Percentiles rank a stretch among this genome's conserved stretches.
Evolutionary conservation across 1,140 invertebrate genomes (phyloP).

Genomic region (Cherax quadricarinatus): DNA sequence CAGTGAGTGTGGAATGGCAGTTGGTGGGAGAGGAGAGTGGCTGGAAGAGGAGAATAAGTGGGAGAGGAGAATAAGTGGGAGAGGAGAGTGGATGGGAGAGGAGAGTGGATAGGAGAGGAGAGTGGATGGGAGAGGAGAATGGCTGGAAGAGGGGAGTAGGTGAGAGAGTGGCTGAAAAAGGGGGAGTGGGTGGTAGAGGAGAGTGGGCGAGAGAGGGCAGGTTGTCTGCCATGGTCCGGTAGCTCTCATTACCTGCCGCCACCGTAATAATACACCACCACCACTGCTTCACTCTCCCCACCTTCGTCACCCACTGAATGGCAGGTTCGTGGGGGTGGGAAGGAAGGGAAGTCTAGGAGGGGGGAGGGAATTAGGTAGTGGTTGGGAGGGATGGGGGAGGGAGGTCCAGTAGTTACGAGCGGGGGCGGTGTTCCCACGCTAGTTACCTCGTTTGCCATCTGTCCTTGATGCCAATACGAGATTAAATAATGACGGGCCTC

Average conservation of each 20-base stretch:
- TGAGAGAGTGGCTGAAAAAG: not conserved
- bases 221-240: no score
- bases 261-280: no score
- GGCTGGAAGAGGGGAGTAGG: not conserved
- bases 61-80: not conserved
- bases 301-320: no score
- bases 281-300: no score
- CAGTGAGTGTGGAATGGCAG: no score
- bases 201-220: not conserved
- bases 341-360: not conserved
- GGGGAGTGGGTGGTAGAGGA: not conserved
- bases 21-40: no score
- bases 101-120: no score
- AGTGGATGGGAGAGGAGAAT: no score
- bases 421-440: constrained; percentile 53
- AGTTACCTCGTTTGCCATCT: constrained; percentile 62
- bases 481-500: constrained; percentile 64
- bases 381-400: constrained; percentile 11
- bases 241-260: no score
- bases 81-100: not conserved
- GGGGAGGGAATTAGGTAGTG: no score
- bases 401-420: constrained; percentile 17
- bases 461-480: constrained; percentile 68
- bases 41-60: not conserved
- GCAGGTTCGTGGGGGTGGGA: not conserved